phyloP scores from a whole-genome alignment of 2,113 vertebrate species.

The Oryzias curvinotus region DNA sequence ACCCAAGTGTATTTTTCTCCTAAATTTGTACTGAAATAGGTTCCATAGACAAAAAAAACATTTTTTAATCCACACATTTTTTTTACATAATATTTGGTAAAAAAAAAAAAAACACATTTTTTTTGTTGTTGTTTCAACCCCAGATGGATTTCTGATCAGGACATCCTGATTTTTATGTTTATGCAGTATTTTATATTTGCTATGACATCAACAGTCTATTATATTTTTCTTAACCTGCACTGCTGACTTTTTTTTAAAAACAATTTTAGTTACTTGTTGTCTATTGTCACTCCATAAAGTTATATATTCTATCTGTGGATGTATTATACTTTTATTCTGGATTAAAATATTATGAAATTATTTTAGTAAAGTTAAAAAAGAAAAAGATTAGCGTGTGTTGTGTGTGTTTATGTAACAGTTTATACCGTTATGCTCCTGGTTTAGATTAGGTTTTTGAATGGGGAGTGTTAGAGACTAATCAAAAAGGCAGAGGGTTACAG shows the following conservation, averaged over 20 bases:
- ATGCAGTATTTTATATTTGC: conserved; percentile 10
- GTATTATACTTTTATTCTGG: conserved; percentile 67
- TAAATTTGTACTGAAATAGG: no score
- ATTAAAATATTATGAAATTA: conserved; percentile 38
- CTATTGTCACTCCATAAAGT: conserved; percentile 48
- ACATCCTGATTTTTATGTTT: conserved; percentile 14
- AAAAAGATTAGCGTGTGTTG: not conserved
- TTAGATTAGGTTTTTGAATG: no score
- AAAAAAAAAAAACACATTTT: no score
- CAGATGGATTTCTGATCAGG: not conserved
- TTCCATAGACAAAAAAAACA: no score
- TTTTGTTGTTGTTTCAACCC: no score
- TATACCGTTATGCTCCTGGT: no score
- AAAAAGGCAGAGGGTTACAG: no score
- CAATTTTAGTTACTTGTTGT: conserved; percentile 41
- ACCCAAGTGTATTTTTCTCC: no score
- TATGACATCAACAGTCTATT: conserved; percentile 9
- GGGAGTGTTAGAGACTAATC: no score
- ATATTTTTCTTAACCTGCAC: conserved; percentile 7
- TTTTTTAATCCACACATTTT: no score
- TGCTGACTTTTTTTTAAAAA: conserved; percentile 34
- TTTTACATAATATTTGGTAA: no score
- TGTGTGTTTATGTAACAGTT: not conserved
- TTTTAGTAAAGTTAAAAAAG: conserved; percentile 61
- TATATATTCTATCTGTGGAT: conserved; percentile 57